Percentiles rank a stretch among this genome's conserved stretches.
Evolutionary conservation across 37 sponge, comb jelly and placozoan genomes (phyloP).

Genomic region (Lycopodina hypogea): DNA sequence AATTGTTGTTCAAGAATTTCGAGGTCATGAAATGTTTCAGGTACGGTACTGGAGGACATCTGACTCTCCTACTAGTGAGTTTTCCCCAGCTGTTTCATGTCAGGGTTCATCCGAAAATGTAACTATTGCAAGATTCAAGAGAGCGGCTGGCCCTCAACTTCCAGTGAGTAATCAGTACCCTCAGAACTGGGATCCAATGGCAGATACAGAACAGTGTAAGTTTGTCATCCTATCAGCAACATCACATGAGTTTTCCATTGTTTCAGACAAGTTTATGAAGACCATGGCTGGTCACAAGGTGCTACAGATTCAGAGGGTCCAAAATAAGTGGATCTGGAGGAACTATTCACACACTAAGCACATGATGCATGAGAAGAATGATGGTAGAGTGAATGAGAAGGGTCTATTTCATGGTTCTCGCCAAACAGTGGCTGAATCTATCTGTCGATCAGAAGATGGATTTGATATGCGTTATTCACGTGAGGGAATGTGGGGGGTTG

Average conservation of each 20-base stretch:
- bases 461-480: conserved; percentile 62
- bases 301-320: conserved; percentile 49
- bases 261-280: neutral
- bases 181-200: neutral
- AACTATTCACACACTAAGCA: conserved; percentile 28
- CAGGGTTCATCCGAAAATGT: no score
- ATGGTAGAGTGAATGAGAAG: conserved; percentile 41
- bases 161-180: neutral
- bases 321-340: conserved; percentile 78
- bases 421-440: conserved; percentile 3
- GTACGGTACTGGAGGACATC: no score
- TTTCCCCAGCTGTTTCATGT: no score
- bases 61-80: no score
- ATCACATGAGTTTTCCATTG: neutral
- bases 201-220: neutral
- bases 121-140: neutral
- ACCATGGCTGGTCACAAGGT: conserved; percentile 34
- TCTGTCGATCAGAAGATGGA: conserved; percentile 64
- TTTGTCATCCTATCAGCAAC: neutral
- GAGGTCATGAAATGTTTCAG: no score
- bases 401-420: conserved; percentile 69
- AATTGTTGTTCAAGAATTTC: no score
- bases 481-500: conserved; percentile 73
- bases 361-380: conserved; percentile 43
- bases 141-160: neutral